Conservation (phyloP, 2,113 vertebrate species). For the Semicossyphus pulcher region DNA sequence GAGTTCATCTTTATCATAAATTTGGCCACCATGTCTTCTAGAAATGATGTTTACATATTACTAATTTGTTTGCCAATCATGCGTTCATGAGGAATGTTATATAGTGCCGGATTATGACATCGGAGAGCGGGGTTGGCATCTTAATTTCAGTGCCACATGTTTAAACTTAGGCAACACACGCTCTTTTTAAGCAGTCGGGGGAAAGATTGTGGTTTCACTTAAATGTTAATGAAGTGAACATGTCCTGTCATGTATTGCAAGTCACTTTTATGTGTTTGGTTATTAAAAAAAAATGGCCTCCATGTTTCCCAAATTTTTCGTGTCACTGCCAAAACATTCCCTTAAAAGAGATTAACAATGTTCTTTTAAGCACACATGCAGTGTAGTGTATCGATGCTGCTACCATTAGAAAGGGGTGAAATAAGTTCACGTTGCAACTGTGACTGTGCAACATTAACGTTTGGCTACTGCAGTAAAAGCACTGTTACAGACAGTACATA, state of each 20-base stretch:
- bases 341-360: background rate
- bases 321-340: background rate
- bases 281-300: background rate
- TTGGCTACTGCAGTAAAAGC: slow-evolving; percentile 17
- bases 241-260: background rate
- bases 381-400: background rate
- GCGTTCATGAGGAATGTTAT: background rate
- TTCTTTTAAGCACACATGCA: too few relatives aligned
- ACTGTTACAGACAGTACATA: background rate
- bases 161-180: background rate
- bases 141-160: background rate
- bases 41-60: background rate
- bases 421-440: background rate
- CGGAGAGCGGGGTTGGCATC: background rate
- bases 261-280: background rate
- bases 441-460: slow-evolving; percentile 6
- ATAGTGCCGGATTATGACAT: background rate
- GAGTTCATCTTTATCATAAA: background rate
- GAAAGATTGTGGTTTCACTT: background rate
- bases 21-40: background rate
- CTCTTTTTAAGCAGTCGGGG: background rate
- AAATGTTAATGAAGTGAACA: background rate
- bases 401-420: background rate
- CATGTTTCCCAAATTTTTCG: background rate
- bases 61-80: background rate